Conservation (phyloP, 2,888 invertebrate species). For the Stomorhina lunata region DNA sequence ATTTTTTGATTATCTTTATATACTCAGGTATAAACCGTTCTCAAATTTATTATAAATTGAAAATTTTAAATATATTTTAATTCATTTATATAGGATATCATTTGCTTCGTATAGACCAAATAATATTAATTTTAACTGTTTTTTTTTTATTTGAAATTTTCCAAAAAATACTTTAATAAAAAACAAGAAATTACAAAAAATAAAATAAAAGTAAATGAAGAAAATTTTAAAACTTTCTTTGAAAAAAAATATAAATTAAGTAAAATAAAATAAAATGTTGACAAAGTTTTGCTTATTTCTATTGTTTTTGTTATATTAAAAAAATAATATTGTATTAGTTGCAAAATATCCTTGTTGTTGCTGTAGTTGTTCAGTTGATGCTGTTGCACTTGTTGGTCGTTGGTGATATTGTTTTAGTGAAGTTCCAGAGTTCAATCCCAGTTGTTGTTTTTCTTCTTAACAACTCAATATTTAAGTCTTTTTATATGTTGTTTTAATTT, state of each 20-base stretch:
- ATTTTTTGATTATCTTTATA: no score
- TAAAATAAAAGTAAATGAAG: slow-evolving; percentile 1
- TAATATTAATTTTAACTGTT: background rate
- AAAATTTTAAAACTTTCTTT: slow-evolving; percentile 28
- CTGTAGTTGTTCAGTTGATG: slow-evolving; percentile 13
- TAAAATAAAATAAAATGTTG: slow-evolving; percentile 52
- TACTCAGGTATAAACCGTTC: no score
- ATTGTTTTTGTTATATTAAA: slow-evolving; percentile 5
- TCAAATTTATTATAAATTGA: no score
- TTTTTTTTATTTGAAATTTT: slow-evolving; percentile 29
- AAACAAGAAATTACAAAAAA: background rate
- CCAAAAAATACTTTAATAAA: slow-evolving; percentile 30
- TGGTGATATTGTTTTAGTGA: background rate
- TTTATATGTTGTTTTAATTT: background rate
- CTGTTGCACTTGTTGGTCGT: slow-evolving; percentile 24
- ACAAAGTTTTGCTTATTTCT: slow-evolving; percentile 52
- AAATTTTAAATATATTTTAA: no score
- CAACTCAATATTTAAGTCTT: slow-evolving; percentile 10
- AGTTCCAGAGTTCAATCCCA: background rate
- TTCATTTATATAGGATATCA: no score
- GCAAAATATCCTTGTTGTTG: no score
- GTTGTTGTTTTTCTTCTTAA: slow-evolving; percentile 20
- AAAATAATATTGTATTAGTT: slow-evolving; percentile 6
- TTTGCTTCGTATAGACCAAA: no score
- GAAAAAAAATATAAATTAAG: slow-evolving; percentile 15